Base-by-base conservation (phyloP, 2,888 invertebrate genomes). In the Steromphala cineraria region DNA sequence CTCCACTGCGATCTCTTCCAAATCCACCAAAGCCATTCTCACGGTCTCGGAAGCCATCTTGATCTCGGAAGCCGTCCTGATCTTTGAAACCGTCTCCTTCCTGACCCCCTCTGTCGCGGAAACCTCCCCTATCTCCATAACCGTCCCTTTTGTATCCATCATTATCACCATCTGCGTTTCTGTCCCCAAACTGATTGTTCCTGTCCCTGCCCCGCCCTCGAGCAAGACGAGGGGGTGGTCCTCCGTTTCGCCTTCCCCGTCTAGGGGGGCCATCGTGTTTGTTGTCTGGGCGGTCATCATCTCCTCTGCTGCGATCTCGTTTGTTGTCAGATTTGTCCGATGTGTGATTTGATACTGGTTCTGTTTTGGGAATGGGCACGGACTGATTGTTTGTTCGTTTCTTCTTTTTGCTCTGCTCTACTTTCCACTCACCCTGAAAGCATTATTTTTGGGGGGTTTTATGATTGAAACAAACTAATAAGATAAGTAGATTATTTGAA, bases 371-470 rank as follows among this genome's bases (percentile, higher is more conserved):
- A 28, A 82, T 80, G 10, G 82, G 31, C 7, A 82, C 67, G 15
- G 85, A 82, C 67, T 84, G 56, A 56, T 87, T 85, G 74, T 84
- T 81, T 24, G 84, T 78, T 52, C 83, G 85, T 81, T 89, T 89
- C 82, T 91, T 91, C 85, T 91, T 91, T 81, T 90, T 90, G 10
- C 90, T 90, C 71, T 89, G 86, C 67, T 90, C 90, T n/a, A 62
- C 62, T 80, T 86, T 87, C 91, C 91, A 91, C 78, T 90, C 89
- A 79, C 88, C 89, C 87, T 89, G 84, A 53, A 81, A 67, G n/a
- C n/a, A 13, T 8, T 5, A 10, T 46, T 46, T n/a, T n/a, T n/a
- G n/a, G n/a, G n/a, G n/a, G n/a, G n/a, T n/a, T n/a, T 46, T 13
- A 46, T 46, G 13, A 46, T 10, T 5, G 46, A 46, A 2, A 46